Conservation (phyloP, 2,888 invertebrate species). For the Leptarthrus brevirostris region DNA sequence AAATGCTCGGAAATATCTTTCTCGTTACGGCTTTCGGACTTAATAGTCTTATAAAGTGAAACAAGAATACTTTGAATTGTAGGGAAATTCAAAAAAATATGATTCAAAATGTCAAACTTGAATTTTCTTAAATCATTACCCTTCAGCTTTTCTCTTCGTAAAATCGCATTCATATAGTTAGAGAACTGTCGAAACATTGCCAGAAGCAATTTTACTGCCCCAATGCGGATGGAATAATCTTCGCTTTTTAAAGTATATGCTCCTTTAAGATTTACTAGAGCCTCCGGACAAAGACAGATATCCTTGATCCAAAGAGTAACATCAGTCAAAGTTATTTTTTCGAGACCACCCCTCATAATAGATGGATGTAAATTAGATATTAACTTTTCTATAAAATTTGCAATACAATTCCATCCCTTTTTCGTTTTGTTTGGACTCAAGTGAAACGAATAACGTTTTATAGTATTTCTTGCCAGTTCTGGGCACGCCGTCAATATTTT, state of each 20-base stretch:
- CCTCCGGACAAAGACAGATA: constrained; percentile 62
- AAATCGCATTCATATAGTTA: constrained; percentile 62
- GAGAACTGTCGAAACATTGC: constrained; percentile 67
- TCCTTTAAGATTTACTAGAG: constrained; percentile 59
- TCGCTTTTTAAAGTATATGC: constrained; percentile 55
- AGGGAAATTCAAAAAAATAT: constrained; percentile 64
- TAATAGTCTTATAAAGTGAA: constrained; percentile 61
- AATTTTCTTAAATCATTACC: constrained; percentile 62
- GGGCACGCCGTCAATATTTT: constrained; percentile 77
- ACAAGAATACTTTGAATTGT: constrained; percentile 62
- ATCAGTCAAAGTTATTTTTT: constrained; percentile 64
- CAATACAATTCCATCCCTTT: constrained; percentile 57
- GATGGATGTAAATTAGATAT: constrained; percentile 61
- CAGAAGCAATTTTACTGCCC: constrained; percentile 62
- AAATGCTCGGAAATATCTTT: constrained; percentile 64
- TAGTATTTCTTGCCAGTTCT: constrained; percentile 75
- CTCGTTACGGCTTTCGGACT: constrained; percentile 33
- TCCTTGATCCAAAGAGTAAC: constrained; percentile 63
- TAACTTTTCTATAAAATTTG: constrained; percentile 58
- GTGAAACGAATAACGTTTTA: constrained; percentile 71
- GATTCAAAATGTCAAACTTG: constrained; percentile 65
- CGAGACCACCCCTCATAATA: constrained; percentile 58
- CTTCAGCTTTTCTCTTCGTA: constrained; percentile 60
- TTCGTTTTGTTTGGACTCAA: constrained; percentile 70
- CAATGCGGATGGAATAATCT: constrained; percentile 61